Evolutionary conservation across 2,888 invertebrate species (phyloP), one percentile per base, ranked within the genome.

Genomic region (Clistopyga incitator): DNA sequence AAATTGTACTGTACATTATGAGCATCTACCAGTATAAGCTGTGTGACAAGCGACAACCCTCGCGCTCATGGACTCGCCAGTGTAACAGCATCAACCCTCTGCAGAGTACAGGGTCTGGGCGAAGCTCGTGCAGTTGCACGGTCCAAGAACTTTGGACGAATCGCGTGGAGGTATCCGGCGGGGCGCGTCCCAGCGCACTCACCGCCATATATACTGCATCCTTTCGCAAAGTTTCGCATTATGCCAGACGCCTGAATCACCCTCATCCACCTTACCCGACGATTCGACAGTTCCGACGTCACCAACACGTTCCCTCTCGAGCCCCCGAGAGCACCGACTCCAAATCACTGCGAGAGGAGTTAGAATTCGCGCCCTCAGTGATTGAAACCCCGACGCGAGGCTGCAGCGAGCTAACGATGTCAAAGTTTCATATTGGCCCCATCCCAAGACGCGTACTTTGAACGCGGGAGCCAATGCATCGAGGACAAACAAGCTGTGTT

Each of bases 71-170:
- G 67, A 74, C 45, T 56, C 71, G 29, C 20, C 54, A 61, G 52
- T 59, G 72, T 47, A 67, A 50, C 38, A 70, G 61, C 52, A 42
- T 65, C 47, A 74, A 81, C 52, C 70, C 68, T 64, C 47, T 25
- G 42, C 47, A 70, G 54, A 71, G 20, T 38, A 54, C 70, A 42
- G 65, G 70, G 56, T 25, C 42, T 74, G 67, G 47, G 15, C 38
- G 75, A 23, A 75, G 78, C 70, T 75, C 45, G 47, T 50, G 47
- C 54, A 56, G 70, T 23, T 80, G 84, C 84, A 90, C 89, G 90
- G 86, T 90, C 88, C 90, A 88, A 88, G 90, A 92, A 92, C 90
- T 92, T 91, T 90, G 90, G 88, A 83, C 87, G 87, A 87, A 88
- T 89, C 88, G 87, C 88, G 87, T 89, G n/a, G n/a, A 59, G 59